phyloP scores from a whole-genome alignment of 1,140 invertebrate species.

The Hyphantria cunea region DNA sequence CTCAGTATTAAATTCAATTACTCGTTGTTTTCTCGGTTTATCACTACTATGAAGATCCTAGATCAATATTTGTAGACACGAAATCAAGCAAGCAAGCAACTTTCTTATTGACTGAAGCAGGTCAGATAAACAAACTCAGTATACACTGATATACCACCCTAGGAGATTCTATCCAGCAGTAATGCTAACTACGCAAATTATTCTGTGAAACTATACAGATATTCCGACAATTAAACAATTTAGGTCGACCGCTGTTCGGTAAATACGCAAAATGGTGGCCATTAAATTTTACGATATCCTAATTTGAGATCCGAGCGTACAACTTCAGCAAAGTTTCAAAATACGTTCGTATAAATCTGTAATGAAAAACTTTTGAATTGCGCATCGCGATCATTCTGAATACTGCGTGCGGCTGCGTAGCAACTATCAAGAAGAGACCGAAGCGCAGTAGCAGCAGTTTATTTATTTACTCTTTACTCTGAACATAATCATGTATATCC shows the following conservation, averaged over 20 bases:
- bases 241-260: constrained; percentile 35
- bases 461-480: constrained; percentile 4
- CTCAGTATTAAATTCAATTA: constrained; percentile 53
- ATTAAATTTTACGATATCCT: constrained; percentile 34
- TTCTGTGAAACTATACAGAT: constrained; percentile 19
- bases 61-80: constrained; percentile 63
- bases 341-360: constrained; percentile 13
- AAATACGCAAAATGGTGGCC: constrained; percentile 30
- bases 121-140: constrained; percentile 26
- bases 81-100: constrained; percentile 44
- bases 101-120: constrained; percentile 42
- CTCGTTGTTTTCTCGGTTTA: constrained; percentile 56
- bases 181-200: constrained; percentile 19
- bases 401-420: background rate
- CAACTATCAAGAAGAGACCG: background rate
- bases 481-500: constrained; percentile 2
- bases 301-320: constrained; percentile 29
- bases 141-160: constrained; percentile 22
- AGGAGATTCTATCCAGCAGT: constrained; percentile 8
- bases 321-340: constrained; percentile 14
- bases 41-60: constrained; percentile 58
- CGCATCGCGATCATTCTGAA: background rate
- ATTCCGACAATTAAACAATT: constrained; percentile 40
- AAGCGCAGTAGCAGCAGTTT: constrained; percentile 3
- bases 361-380: constrained; percentile 22